These are phyloP conservation scores for Dissostichus mawsoni DNA, from an alignment of 2,113 vertebrate genomes.

Conservation along the genomic window DNA sequence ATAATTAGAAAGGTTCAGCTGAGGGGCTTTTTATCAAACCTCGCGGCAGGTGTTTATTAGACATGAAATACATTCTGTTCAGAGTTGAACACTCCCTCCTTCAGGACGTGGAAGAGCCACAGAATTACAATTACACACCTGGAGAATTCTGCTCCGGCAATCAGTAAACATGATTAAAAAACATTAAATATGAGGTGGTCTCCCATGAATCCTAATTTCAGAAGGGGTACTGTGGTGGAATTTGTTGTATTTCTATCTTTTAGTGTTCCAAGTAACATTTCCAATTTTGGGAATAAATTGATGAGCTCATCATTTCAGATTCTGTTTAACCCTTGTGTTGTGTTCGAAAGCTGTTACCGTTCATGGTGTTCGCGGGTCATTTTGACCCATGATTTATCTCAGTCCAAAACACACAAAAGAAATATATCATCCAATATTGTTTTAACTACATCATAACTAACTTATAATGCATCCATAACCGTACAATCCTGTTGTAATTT, in stretches of 20 bases:
- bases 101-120: conserved; percentile 52
- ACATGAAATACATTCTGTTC: conserved; percentile 68
- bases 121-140: conserved; percentile 79
- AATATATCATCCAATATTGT: too few relatives aligned
- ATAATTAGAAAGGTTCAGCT: conserved; percentile 61
- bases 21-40: conserved; percentile 53
- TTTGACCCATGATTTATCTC: too few relatives aligned
- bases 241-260: conserved; percentile 21
- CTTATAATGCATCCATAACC: too few relatives aligned
- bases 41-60: conserved; percentile 56
- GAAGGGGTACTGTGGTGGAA: conserved; percentile 10
- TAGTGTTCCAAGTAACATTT: conserved; percentile 22
- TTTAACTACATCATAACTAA: too few relatives aligned
- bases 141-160: conserved; percentile 67
- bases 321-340: neutral
- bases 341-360: too few relatives aligned
- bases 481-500: too few relatives aligned
- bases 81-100: conserved; percentile 60
- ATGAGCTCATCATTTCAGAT: conserved; percentile 10
- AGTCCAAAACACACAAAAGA: too few relatives aligned
- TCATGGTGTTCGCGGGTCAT: too few relatives aligned
- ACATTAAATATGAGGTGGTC: conserved; percentile 59
- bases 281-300: conserved; percentile 1
- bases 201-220: conserved; percentile 52
- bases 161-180: conserved; percentile 74